Evolutionary conservation across 2,888 invertebrate species (phyloP), one percentile per base, ranked within the genome.

Genomic region (Hyalella azteca): DNA sequence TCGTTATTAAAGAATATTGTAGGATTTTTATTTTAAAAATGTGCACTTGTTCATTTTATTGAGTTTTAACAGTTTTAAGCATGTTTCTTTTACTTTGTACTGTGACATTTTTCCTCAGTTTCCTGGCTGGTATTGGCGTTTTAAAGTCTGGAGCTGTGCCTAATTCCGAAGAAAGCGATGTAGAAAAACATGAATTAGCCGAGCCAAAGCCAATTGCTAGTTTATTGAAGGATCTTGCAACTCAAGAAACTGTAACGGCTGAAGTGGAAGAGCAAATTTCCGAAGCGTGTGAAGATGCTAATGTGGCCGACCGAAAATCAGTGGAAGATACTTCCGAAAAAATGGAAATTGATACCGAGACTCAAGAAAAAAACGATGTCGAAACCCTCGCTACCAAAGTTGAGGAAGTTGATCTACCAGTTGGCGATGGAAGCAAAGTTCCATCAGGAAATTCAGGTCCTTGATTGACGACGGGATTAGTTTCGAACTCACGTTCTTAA

Each of bases 61-160:
- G 13, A 3, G 39, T n/a, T 1, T 66, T 7, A 11, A 36, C 19
- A 11, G 32, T 45, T 11, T 9, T 45, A 45, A 9, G 45, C 15
- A 45, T 45, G 11, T 66, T 66, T 32, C 22, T 36, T 1, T 36
- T 36, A 36, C 19, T 36, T 29, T 66, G 22, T 66, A 7, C 32
- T 36, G 19, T 66, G 9, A 66, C 36, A 36, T 36, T 66, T 66
- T 36, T 59, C 59, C 22, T 66, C 66, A 66, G 66, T 36, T 66
- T 66, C 19, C 66, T 66, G 15, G 32, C 66, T 32, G 66, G 36
- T 66, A 29, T 66, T 32, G 66, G 66, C 15, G 66, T 39, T 36
- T 39, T 66, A 36, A 66, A 66, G 36, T 36, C 66, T 19, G 13
- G 29, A 26, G 26, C 54, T 26, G n/a, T n/a, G n/a, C 54, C 26